Percentiles rank a stretch among this genome's conserved stretches.
Conservation (phyloP, 1,140 invertebrate genomes). For the Maconellicoccus hirsutus region DNA sequence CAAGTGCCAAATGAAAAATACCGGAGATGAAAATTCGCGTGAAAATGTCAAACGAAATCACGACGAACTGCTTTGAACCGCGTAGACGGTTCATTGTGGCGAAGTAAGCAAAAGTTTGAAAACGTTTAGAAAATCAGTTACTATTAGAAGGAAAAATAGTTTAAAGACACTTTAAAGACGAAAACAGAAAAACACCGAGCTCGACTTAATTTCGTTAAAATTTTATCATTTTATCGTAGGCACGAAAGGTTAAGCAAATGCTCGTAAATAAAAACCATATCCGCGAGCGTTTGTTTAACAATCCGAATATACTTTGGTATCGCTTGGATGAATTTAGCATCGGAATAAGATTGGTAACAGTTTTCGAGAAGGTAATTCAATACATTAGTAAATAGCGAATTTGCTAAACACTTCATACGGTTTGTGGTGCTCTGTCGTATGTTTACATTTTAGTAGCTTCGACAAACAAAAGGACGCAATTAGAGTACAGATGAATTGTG, state of each 20-base stretch:
- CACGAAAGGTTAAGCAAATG: not conserved
- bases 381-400: conserved; percentile 5
- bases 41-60: too few species aligned
- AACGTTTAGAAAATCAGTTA: not conserved
- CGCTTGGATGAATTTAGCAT: not conserved
- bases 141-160: not conserved
- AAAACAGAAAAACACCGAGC: conserved; percentile 7
- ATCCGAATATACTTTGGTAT: not conserved
- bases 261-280: not conserved
- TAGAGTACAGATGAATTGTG: not conserved
- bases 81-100: too few species aligned
- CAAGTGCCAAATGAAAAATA: too few species aligned
- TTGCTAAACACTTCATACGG: not conserved
- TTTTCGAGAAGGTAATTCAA: conserved; percentile 9
- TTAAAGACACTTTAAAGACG: not conserved
- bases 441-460: not conserved
- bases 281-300: not conserved
- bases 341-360: not conserved
- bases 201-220: not conserved
- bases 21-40: too few species aligned
- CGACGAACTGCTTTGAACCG: too few species aligned
- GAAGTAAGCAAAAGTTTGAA: not conserved
- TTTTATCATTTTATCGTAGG: not conserved
- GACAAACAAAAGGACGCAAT: conserved; percentile 3
- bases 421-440: not conserved